These are phyloP conservation scores for Zosterops pallidus DNA, from an alignment of 2,113 vertebrate species.

Conservation along the genomic window DNA sequence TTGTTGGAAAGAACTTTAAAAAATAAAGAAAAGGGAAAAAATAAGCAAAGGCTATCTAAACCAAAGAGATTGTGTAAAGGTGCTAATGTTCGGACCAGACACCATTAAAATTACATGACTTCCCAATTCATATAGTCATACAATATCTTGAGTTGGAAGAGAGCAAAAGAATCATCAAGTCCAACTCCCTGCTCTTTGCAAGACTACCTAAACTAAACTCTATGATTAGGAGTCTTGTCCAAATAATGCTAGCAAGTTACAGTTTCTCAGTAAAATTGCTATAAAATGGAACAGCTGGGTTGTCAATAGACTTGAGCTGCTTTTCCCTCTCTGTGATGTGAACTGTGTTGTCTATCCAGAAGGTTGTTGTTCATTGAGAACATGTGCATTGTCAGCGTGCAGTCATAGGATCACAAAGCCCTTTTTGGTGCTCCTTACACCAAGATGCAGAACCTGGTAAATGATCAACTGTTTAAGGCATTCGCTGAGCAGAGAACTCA, in stretches of 20 bases:
- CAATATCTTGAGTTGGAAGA: background rate
- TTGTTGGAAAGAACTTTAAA: background rate
- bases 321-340: background rate
- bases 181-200: background rate
- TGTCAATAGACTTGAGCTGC: background rate
- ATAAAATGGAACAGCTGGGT: background rate
- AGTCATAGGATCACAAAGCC: background rate
- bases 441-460: background rate
- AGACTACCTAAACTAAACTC: background rate
- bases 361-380: background rate
- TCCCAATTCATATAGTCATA: background rate
- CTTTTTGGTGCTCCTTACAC: background rate
- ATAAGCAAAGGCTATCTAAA: background rate
- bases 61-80: background rate
- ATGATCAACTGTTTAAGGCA: background rate
- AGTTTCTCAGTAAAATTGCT: background rate
- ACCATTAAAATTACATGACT: background rate
- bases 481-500: background rate
- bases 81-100: background rate
- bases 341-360: background rate
- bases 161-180: background rate
- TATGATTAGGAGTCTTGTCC: background rate
- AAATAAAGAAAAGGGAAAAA: background rate
- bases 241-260: background rate
- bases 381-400: accelerated